A percentile compares a stretch with the other conserved stretches of the same genome.
phyloP scores from a whole-genome alignment of 2,888 invertebrate species.

The Parnassius apollo region DNA sequence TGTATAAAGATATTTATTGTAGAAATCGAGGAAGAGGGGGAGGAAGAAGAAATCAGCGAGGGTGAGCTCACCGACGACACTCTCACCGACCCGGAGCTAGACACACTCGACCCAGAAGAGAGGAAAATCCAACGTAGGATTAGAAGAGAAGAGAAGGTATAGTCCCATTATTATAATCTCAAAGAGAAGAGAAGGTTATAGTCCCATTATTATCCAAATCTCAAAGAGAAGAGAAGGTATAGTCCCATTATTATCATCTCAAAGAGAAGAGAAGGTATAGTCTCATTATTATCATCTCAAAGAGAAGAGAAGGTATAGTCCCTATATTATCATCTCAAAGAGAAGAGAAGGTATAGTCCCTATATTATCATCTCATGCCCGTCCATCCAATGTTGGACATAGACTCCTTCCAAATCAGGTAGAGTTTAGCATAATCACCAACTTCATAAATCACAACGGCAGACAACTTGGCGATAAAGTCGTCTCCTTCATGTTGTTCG shows the following conservation, averaged over 20 bases:
- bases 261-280: constrained; percentile 74
- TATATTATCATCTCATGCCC: not conserved
- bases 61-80: constrained; percentile 72
- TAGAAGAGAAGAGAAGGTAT: constrained; percentile 75
- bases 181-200: too few relatives aligned
- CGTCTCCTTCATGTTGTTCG: too few relatives aligned
- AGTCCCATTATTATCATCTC: too few relatives aligned
- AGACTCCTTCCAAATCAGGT: too few relatives aligned
- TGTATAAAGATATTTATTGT: not conserved
- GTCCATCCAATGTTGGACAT: too few relatives aligned
- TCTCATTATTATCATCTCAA: not conserved
- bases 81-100: constrained; percentile 75
- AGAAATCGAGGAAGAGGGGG: constrained; percentile 45
- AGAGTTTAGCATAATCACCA: too few relatives aligned
- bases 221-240: constrained; percentile 77
- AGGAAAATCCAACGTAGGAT: constrained; percentile 70
- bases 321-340: too few relatives aligned
- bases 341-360: constrained; percentile 68
- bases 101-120: constrained; percentile 76
- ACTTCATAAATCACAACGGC: too few relatives aligned
- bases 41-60: constrained; percentile 61
- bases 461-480: too few relatives aligned
- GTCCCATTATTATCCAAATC: too few relatives aligned
- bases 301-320: too few relatives aligned
- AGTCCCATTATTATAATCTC: too few relatives aligned